These are phyloP conservation scores for Nasonovia ribisnigri DNA, from an alignment of 2,888 invertebrate genomes.

Conservation along the genomic window DNA sequence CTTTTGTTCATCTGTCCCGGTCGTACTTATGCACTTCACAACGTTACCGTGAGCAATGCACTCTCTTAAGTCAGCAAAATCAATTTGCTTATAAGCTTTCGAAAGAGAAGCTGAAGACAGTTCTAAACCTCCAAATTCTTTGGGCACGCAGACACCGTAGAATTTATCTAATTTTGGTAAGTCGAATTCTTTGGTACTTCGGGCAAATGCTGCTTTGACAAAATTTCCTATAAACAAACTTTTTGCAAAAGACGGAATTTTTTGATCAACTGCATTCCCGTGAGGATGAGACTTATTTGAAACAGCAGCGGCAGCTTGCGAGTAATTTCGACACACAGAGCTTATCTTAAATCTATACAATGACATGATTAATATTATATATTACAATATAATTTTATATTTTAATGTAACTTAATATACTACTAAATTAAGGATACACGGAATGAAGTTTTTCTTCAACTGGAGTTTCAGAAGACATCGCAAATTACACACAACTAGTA, in stretches of 20 bases:
- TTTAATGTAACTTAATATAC: slow-evolving; percentile 31
- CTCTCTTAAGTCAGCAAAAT: neutral
- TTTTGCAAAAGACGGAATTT: slow-evolving; percentile 33
- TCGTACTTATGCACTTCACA: neutral
- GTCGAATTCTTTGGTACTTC: neutral
- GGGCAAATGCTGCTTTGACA: slow-evolving; percentile 25
- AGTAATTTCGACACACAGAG: slow-evolving; percentile 20
- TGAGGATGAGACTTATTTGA: neutral
- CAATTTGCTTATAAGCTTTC: slow-evolving; percentile 4
- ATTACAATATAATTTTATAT: too few species aligned
- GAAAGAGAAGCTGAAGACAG: slow-evolving; percentile 30
- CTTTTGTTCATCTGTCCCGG: slow-evolving; percentile 44
- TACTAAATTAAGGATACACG: slow-evolving; percentile 59
- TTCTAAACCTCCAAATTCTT: slow-evolving; percentile 44
- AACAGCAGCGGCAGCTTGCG: slow-evolving; percentile 10
- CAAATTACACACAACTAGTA: neutral
- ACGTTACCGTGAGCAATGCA: slow-evolving; percentile 13
- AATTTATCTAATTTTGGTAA: neutral
- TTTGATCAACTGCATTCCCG: neutral
- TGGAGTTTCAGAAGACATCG: slow-evolving; percentile 34
- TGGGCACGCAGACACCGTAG: neutral
- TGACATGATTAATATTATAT: slow-evolving; percentile 39
- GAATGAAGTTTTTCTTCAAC: slow-evolving; percentile 25
- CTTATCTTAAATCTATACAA: slow-evolving; percentile 26
- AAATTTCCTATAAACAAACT: slow-evolving; percentile 56